A percentile compares a stretch with the other conserved stretches of the same genome.
phyloP scores from a whole-genome alignment of 2,113 vertebrate species.

The Tursiops truncatus region DNA sequence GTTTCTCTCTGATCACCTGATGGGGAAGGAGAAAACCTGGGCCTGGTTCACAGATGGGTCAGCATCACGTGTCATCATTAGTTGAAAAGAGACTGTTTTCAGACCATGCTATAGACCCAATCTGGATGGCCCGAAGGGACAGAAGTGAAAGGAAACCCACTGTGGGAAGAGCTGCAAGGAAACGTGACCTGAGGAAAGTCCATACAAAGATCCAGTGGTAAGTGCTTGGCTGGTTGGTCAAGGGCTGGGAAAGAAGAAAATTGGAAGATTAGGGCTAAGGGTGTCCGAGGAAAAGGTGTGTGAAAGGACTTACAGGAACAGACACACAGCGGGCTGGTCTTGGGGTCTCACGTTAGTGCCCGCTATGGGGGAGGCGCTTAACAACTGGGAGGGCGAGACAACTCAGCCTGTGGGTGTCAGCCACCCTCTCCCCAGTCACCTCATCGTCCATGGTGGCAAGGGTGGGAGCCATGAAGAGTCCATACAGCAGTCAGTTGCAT shows the following conservation, averaged over 20 bases:
- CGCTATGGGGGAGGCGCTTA: background rate
- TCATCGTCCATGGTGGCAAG: background rate
- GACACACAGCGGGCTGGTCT: background rate
- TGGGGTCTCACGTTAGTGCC: background rate
- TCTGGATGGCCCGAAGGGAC: background rate
- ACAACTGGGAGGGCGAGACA: background rate
- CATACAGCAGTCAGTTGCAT: accelerated
- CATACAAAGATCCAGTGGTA: background rate
- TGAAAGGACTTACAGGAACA: background rate
- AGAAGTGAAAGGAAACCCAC: background rate
- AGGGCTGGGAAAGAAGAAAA: background rate
- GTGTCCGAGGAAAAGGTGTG: background rate
- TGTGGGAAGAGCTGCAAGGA: background rate
- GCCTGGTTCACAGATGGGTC: background rate
- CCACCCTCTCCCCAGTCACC: background rate
- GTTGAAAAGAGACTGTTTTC: background rate
- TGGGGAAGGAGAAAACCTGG: background rate
- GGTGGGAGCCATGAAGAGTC: background rate
- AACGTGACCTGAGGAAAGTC: background rate
- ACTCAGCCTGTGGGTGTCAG: too few species aligned
- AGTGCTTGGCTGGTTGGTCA: background rate
- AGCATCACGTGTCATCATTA: accelerated
- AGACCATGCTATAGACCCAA: background rate
- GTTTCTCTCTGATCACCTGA: background rate
- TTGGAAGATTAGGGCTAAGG: background rate